Evolutionary conservation across 2,888 invertebrate species (phyloP).

Genomic region (Xanthorhoe designata): DNA sequence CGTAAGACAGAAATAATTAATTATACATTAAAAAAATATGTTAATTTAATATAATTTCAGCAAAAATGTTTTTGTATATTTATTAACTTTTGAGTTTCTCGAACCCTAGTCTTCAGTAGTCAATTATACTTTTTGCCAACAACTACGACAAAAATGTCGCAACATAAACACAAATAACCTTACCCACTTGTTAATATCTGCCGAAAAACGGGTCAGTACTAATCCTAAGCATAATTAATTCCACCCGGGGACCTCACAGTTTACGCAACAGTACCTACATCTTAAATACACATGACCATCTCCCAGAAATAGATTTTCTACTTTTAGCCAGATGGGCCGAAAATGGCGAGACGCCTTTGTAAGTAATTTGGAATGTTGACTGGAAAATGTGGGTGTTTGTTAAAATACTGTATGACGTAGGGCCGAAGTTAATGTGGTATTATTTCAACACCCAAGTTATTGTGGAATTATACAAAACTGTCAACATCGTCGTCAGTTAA

Average conservation of each 20-base stretch:
- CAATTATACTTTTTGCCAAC: no score
- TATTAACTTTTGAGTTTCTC: no score
- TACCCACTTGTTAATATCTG: conserved; percentile 9
- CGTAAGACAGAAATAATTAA: no score
- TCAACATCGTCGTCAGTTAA: no score
- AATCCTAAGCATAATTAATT: conserved; percentile 43
- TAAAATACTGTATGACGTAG: no score
- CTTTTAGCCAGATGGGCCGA: conserved; percentile 10
- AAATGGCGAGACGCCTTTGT: neutral
- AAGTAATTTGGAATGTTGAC: neutral
- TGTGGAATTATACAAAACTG: no score
- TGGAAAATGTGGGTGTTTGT: neutral
- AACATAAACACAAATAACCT: neutral
- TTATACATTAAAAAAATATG: no score
- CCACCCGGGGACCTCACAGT: conserved; percentile 32
- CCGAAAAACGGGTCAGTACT: conserved; percentile 32
- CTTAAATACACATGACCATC: conserved; percentile 34
- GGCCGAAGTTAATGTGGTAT: no score
- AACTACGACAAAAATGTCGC: neutral
- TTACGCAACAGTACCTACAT: conserved; percentile 13
- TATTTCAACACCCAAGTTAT: no score
- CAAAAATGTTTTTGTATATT: no score
- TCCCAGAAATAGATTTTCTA: conserved; percentile 20
- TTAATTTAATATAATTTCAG: no score
- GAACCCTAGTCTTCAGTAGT: no score